Conservation (phyloP, 2,113 vertebrate species). For the cat (Felis catus) region DNA sequence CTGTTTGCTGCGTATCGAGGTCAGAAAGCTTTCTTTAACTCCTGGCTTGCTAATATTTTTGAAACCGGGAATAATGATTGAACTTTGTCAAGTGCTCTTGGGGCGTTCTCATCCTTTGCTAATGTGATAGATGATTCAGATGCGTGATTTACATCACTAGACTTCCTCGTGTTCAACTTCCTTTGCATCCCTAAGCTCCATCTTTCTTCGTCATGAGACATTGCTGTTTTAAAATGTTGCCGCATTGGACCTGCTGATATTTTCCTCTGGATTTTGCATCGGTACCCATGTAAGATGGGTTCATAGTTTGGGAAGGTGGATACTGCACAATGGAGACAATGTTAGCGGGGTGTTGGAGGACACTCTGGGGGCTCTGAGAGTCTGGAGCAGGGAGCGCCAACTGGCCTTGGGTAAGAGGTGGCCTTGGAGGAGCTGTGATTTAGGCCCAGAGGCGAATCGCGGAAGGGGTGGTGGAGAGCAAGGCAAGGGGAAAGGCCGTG, state of each 20-base stretch:
- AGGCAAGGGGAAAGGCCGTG: rapidly evolving
- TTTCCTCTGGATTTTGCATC: not conserved
- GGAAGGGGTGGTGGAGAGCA: not conserved
- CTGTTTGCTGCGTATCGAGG: not conserved
- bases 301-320: not conserved
- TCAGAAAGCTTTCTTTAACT: not conserved
- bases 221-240: not conserved
- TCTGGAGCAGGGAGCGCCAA: not conserved
- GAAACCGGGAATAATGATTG: not conserved
- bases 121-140: not conserved
- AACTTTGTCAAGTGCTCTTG: not conserved
- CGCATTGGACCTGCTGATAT: not conserved
- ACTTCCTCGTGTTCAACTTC: not conserved
- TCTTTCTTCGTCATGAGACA: not conserved
- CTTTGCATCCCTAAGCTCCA: not conserved
- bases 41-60: not conserved
- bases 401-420: not conserved
- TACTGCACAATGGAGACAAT: not conserved
- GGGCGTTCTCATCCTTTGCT: not conserved
- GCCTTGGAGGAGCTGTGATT: not conserved
- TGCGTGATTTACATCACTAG: not conserved
- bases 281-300: not conserved
- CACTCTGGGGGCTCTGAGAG: too few species aligned
- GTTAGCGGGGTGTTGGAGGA: not conserved
- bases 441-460: not conserved